Percentiles rank a stretch among this genome's conserved stretches.
Evolutionary conservation across 2,888 invertebrate genomes (phyloP).

Genomic region (Patella caerulea): DNA sequence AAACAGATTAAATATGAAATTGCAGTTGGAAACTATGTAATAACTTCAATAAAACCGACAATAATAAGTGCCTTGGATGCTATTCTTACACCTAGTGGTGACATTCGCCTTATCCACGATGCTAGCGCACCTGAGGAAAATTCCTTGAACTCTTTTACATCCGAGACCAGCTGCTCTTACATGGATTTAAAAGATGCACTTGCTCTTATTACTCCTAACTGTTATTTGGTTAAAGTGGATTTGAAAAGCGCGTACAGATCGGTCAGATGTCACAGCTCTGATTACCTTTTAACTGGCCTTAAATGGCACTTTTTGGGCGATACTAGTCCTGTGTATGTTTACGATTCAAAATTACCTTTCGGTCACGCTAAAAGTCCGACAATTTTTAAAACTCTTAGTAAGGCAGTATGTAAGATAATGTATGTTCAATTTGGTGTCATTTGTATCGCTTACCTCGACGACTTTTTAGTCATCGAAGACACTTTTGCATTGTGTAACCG

Average conservation of each 20-base stretch:
- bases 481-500: not conserved
- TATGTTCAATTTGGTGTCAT: not conserved
- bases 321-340: not conserved
- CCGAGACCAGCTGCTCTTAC: not conserved
- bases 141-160: not conserved
- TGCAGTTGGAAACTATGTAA: not conserved
- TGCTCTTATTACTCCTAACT: not conserved
- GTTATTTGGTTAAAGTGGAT: conserved; percentile 14
- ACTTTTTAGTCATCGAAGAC: conserved; percentile 12
- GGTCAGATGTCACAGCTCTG: not conserved
- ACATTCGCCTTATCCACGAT: conserved; percentile 2
- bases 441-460: conserved; percentile 5
- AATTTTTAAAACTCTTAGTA: conserved; percentile 3
- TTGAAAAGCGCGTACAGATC: conserved; percentile 15
- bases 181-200: conserved; percentile 5
- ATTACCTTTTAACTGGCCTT: conserved; percentile 4
- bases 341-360: conserved; percentile 4
- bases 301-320: conserved; percentile 5
- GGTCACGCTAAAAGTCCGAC: not conserved
- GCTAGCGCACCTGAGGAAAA: not conserved
- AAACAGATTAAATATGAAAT: conserved; percentile 8
- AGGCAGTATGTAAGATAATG: conserved; percentile 9
- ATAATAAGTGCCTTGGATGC: not conserved
- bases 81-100: not conserved
- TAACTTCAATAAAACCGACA: not conserved